These are phyloP conservation scores for Pomatostomus ruficeps DNA, from an alignment of 2,113 vertebrate genomes.

Conservation along the genomic window DNA sequence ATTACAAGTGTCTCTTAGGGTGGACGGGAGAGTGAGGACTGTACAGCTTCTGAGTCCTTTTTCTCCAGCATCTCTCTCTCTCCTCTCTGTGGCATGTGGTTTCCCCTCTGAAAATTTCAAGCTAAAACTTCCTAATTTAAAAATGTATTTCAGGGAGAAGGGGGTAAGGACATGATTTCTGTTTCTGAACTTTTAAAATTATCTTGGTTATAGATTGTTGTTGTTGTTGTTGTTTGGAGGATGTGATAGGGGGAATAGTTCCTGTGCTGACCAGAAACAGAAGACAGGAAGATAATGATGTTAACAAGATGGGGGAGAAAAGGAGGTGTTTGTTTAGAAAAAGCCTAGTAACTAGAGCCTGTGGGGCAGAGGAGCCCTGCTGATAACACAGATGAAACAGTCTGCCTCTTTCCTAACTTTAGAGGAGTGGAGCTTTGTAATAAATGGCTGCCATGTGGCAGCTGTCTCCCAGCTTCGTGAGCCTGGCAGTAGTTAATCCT, in stretches of 20 bases:
- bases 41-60: neutral
- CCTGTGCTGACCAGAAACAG: constrained; percentile 25
- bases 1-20: neutral
- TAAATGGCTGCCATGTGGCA: constrained; percentile 72
- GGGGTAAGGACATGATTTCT: neutral
- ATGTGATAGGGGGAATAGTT: neutral
- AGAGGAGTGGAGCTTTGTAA: constrained; percentile 52
- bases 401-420: constrained; percentile 56
- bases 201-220: neutral
- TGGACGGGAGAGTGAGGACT: neutral
- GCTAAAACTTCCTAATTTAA: neutral
- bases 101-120: neutral
- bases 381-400: constrained; percentile 65
- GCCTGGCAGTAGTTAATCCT: constrained; percentile 64
- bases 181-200: neutral
- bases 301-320: constrained; percentile 41
- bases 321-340: constrained; percentile 60
- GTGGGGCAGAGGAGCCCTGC: constrained; percentile 45
- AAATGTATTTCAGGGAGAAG: neutral
- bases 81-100: neutral
- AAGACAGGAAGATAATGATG: constrained; percentile 47
- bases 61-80: neutral
- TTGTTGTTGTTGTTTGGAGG: neutral
- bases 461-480: constrained; percentile 50
- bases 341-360: constrained; percentile 32